A percentile compares a stretch with the other conserved stretches of the same genome.
These are phyloP conservation scores for Tinea semifulvella DNA, from an alignment of 2,888 invertebrate genomes.

Conservation along the genomic window DNA sequence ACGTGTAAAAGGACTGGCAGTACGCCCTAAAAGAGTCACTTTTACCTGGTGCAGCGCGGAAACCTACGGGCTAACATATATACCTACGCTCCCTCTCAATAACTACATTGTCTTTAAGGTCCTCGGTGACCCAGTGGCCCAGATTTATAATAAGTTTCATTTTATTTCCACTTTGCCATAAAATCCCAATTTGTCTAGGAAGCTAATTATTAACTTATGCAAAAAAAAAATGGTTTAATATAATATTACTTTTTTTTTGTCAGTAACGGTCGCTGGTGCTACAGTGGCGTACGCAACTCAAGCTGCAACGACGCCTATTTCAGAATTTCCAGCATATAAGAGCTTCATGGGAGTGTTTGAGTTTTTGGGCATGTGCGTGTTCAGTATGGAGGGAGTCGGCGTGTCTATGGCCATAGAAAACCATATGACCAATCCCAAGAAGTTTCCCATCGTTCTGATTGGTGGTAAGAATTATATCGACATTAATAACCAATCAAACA, in stretches of 20 bases:
- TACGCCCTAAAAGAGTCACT: too few relatives aligned
- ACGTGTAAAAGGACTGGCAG: too few relatives aligned
- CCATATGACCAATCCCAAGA: conserved; percentile 32
- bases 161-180: too few relatives aligned
- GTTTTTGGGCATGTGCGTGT: conserved; percentile 60
- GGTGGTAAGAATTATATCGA: conserved; percentile 25
- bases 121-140: too few relatives aligned
- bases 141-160: too few relatives aligned
- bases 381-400: conserved; percentile 51
- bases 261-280: conserved; percentile 27
- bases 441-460: conserved; percentile 28
- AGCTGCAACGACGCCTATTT: conserved; percentile 3
- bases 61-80: too few relatives aligned
- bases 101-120: too few relatives aligned
- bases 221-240: not conserved
- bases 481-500: too few relatives aligned
- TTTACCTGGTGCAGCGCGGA: too few relatives aligned
- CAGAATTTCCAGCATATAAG: conserved; percentile 25
- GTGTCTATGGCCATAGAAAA: conserved; percentile 36
- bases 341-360: conserved; percentile 25
- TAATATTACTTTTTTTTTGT: not conserved
- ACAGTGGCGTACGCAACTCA: conserved; percentile 29
- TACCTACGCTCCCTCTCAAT: too few relatives aligned
- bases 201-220: not conserved
- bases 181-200: not conserved